phyloP scores from a whole-genome alignment of 1,140 invertebrate genomes.

The Phthorimaea operculella region DNA sequence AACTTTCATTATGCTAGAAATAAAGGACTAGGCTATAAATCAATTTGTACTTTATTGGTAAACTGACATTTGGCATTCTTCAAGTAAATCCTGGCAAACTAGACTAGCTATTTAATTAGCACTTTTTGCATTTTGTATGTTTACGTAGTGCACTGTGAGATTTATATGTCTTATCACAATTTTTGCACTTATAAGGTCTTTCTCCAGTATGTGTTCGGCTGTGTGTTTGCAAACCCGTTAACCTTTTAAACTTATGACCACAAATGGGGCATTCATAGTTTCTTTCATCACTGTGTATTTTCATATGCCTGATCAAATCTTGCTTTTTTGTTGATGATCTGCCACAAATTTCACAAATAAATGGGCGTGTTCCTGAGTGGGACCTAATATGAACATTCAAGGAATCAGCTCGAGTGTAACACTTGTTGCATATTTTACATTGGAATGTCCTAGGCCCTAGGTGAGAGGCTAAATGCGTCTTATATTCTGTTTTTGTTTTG shows the following conservation, averaged over 20 bases:
- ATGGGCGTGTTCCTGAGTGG: conserved; percentile 42
- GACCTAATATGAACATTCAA: conserved; percentile 25
- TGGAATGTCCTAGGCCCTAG: conserved; percentile 33
- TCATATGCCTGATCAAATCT: conserved; percentile 35
- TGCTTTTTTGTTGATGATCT: conserved; percentile 28
- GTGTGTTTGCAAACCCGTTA: conserved; percentile 72
- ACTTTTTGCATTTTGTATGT: not conserved
- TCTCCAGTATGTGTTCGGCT: conserved; percentile 88
- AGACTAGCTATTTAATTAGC: too few species aligned
- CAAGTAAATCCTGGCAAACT: too few species aligned
- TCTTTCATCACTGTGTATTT: conserved; percentile 39
- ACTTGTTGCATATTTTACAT: conserved; percentile 31
- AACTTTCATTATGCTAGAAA: conserved; percentile 33
- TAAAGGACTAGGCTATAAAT: conserved; percentile 8
- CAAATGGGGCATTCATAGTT: conserved; percentile 43
- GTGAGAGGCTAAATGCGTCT: conserved; percentile 70
- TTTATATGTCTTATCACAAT: conserved; percentile 63
- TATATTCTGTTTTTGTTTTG: conserved; percentile 61
- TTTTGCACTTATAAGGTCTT: conserved; percentile 79
- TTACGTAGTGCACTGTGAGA: conserved; percentile 23
- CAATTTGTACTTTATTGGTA: conserved; percentile 5
- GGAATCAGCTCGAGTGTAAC: conserved; percentile 24
- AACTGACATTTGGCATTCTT: too few species aligned
- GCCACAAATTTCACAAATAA: conserved; percentile 45
- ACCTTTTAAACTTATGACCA: conserved; percentile 77